A percentile compares a stretch with the other conserved stretches of the same genome.
Conservation (phyloP, 1,140 invertebrate genomes). For the Lepidurus packardi region DNA sequence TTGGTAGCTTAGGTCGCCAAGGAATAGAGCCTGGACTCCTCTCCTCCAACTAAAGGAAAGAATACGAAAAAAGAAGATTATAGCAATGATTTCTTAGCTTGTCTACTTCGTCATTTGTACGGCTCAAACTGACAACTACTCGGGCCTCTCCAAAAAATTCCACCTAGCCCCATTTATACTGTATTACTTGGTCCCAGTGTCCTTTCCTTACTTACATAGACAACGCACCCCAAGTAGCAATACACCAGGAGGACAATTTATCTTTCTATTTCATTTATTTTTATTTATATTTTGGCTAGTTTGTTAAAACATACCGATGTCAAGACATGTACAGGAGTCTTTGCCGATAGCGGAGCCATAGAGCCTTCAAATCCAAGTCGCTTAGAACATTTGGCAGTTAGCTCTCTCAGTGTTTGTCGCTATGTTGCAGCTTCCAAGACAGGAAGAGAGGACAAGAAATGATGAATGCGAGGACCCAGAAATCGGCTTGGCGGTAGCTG, state of each 20-base stretch:
- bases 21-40: background rate
- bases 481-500: slow-evolving; percentile 8
- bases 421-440: background rate
- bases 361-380: background rate
- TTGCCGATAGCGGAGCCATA: background rate
- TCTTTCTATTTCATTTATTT: background rate
- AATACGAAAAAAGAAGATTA: background rate
- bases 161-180: background rate
- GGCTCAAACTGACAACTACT: background rate
- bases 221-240: background rate
- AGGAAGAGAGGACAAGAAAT: background rate
- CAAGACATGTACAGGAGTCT: background rate
- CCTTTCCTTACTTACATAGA: background rate
- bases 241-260: background rate
- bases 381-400: background rate
- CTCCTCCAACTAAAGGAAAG: background rate
- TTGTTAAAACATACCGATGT: background rate
- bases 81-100: slow-evolving; percentile 6
- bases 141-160: background rate
- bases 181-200: background rate
- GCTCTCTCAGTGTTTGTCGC: no score
- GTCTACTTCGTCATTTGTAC: slow-evolving; percentile 13
- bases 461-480: slow-evolving; percentile 2
- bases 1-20: slow-evolving; percentile 7
- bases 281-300: background rate